A percentile compares a stretch with the other conserved stretches of the same genome.
Conservation (phyloP, 2,797 vertebrate genomes). For the Peromyscus eremicus region DNA sequence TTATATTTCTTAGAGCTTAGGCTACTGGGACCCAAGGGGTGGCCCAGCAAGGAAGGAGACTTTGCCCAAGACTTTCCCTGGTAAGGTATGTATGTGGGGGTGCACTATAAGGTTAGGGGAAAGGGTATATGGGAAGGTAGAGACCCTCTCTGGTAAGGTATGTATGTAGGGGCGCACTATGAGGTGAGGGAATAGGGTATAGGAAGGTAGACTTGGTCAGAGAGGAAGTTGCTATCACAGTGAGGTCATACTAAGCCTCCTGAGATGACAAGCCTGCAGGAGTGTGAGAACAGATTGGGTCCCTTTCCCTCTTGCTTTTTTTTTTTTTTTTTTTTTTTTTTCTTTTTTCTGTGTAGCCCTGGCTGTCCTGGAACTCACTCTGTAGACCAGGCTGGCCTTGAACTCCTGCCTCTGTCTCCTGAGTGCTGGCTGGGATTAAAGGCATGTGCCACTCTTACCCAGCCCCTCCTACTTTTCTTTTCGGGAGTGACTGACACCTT, state of each 20-base stretch:
- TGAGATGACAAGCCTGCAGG: not conserved
- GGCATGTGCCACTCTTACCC: not conserved
- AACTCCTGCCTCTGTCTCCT: not conserved
- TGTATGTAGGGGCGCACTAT: too few relatives aligned
- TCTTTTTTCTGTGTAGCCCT: not conserved
- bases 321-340: not conserved
- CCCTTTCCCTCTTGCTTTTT: not conserved
- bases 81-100: not conserved
- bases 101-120: fast-evolving
- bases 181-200: not conserved
- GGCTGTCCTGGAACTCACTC: too few relatives aligned
- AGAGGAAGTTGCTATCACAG: not conserved
- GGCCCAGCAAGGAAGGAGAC: not conserved
- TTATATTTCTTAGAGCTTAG: conserved; percentile 22
- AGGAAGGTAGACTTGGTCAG: not conserved
- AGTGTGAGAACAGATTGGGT: not conserved
- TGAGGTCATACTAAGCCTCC: not conserved
- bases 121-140: not conserved
- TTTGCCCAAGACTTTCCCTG: not conserved
- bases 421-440: not conserved
- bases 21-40: not conserved
- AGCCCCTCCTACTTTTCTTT: not conserved
- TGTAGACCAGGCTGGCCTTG: not conserved
- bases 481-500: not conserved
- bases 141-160: too few relatives aligned